Base-by-base conservation (phyloP, 2,888 invertebrate genomes). In the Sphaerophoria rueppellii region DNA sequence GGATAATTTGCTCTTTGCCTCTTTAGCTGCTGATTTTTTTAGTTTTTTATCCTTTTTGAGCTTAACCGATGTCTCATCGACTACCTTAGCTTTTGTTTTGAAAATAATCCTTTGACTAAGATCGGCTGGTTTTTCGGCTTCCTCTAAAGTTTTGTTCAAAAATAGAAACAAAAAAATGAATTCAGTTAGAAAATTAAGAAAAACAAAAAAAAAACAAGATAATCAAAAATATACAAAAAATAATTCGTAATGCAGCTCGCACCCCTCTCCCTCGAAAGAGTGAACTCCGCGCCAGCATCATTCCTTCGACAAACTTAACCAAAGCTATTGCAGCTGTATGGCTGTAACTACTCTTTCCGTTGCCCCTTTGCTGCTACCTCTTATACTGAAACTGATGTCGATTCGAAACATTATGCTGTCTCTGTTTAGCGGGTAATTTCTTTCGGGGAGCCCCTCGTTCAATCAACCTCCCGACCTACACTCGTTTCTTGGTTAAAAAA, bases 31-130 rank as follows among this genome's bases (percentile, higher is more conserved):
- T 67, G 78, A 86, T 70, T 86, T 88, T 80, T 86, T 87, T 48
- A 54, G 43, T 61, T 69, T 80, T 71, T 80, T 79, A 63, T 70
- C 82, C 87, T 58, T 87, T 87, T 88, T 86, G 73, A 86, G 83
- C 67, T 86, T 87, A 80, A 87, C 76, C 7, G 80, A 75, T 70
- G 43, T 60, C 46, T 87, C 87, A 87, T 88, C 87, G 78, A 80
- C 79, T 43, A 82, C 58, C 48, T 88, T 88, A 48, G 87, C 80
- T 87, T 91, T 91, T 1, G 91, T 90, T 89, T 93, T 93, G 88
- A 95, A 95, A 82, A 95, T 91, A 78, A 95, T 93, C 54, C 93
- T 93, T 87, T 93, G 92, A 70, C 89, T 92, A 86, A 95, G 91
- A 91, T 95, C 94, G 50, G 95, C 95, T 40, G 94, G 94, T 50